Evolutionary conservation across 1,140 invertebrate genomes (phyloP).

Genomic region (Solen grandis): DNA sequence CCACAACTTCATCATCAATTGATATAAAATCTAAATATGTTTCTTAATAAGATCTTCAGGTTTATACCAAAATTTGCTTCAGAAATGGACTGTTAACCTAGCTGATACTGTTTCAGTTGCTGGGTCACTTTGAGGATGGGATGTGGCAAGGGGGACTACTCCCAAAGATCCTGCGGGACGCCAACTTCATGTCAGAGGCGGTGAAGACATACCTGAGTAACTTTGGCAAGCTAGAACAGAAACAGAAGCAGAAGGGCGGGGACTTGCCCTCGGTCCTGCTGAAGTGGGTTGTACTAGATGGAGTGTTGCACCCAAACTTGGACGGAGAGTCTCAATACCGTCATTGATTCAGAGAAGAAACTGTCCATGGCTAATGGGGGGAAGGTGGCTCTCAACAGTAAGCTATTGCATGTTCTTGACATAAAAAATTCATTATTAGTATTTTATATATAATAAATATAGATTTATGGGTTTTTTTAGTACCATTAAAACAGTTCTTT

Average conservation of each 20-base stretch:
- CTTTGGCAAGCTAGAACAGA: slow-evolving; percentile 58
- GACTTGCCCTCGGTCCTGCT: slow-evolving; percentile 71
- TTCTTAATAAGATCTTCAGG: too few species aligned
- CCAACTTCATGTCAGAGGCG: slow-evolving; percentile 69
- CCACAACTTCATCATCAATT: too few species aligned
- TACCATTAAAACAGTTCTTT: too few species aligned
- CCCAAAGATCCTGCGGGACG: slow-evolving; percentile 69
- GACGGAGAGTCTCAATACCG: slow-evolving; percentile 76
- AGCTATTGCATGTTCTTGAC: slow-evolving; percentile 16
- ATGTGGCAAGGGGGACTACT: slow-evolving; percentile 77
- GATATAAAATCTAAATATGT: too few species aligned
- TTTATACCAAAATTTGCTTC: too few species aligned
- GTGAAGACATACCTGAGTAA: slow-evolving; percentile 64
- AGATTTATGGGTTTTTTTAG: too few species aligned
- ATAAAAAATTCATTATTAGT: neutral
- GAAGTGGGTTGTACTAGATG: slow-evolving; percentile 79
- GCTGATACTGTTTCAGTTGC: slow-evolving; percentile 76
- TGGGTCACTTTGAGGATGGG: slow-evolving; percentile 73
- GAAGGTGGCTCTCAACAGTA: slow-evolving; percentile 68
- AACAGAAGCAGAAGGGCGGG: slow-evolving; percentile 57
- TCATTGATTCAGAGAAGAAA: slow-evolving; percentile 70
- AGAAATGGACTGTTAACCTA: too few species aligned
- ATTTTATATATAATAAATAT: too few species aligned
- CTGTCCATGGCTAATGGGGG: slow-evolving; percentile 74
- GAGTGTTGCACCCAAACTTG: slow-evolving; percentile 73